These are phyloP conservation scores for Chlorodrepanis virens DNA, from an alignment of 2,113 vertebrate genomes.

Conservation along the genomic window DNA sequence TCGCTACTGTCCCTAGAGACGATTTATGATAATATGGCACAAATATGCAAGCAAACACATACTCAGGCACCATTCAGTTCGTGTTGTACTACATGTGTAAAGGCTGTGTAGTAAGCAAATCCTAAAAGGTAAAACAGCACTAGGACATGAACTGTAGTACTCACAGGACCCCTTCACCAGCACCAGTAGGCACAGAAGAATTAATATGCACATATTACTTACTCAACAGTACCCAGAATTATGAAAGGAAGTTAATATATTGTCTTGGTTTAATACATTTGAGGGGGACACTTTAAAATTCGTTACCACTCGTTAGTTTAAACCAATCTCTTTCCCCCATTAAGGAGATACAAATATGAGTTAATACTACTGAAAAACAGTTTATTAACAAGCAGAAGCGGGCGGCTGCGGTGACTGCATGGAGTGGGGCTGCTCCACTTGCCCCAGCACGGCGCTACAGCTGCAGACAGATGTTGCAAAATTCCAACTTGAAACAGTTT, in stretches of 20 bases:
- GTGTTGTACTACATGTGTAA: rapidly evolving
- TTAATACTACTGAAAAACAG: background rate
- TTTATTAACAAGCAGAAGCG: background rate
- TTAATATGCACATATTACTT: background rate
- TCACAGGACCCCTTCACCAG: background rate
- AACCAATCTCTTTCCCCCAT: background rate
- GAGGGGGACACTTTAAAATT: background rate
- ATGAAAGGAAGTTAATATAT: background rate
- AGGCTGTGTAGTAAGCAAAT: background rate
- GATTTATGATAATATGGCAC: background rate
- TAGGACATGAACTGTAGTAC: background rate
- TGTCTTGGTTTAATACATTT: background rate
- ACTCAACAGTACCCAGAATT: background rate
- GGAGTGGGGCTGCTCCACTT: rapidly evolving
- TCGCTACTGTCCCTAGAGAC: background rate
- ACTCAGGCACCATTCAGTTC: background rate
- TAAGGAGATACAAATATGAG: background rate
- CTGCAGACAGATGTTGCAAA: background rate
- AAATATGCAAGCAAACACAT: background rate
- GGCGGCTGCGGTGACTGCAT: rapidly evolving
- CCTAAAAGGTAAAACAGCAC: background rate
- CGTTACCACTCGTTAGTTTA: background rate
- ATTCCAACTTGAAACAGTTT: background rate
- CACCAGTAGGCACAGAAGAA: background rate
- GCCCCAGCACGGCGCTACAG: rapidly evolving